Conservation (phyloP, 2,113 vertebrate species). For the Glaucidium brasilianum region DNA sequence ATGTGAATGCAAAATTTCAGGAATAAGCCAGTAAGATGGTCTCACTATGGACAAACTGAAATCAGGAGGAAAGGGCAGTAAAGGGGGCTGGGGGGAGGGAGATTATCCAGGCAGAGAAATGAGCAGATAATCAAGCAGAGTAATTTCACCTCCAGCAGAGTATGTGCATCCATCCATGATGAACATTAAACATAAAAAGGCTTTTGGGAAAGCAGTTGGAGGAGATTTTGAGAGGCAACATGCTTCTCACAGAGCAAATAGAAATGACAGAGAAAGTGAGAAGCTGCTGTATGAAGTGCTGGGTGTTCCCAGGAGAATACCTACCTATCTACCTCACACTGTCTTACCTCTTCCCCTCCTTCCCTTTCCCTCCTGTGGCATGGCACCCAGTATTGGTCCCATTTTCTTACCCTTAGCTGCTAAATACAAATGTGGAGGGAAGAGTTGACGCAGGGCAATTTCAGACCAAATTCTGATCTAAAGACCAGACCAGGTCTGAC, state of each 20-base stretch:
- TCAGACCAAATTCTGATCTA: background rate
- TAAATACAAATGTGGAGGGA: background rate
- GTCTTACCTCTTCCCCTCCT: background rate
- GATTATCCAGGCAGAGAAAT: background rate
- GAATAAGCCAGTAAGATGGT: background rate
- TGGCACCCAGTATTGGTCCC: background rate
- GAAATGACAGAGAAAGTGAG: background rate
- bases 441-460: background rate
- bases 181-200: background rate
- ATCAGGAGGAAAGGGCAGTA: background rate
- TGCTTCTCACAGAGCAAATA: background rate
- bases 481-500: background rate
- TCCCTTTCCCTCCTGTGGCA: background rate
- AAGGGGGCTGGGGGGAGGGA: background rate
- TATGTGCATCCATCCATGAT: background rate
- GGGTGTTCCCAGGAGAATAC: background rate
- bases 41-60: background rate
- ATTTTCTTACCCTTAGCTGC: background rate
- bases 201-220: background rate
- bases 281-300: accelerated
- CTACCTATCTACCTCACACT: background rate
- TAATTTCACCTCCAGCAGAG: slow-evolving; percentile 41
- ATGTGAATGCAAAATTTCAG: background rate
- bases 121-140: slow-evolving; percentile 20
- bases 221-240: background rate